phyloP scores from a whole-genome alignment of 2,113 vertebrate species.

The Myodes glareolus region DNA sequence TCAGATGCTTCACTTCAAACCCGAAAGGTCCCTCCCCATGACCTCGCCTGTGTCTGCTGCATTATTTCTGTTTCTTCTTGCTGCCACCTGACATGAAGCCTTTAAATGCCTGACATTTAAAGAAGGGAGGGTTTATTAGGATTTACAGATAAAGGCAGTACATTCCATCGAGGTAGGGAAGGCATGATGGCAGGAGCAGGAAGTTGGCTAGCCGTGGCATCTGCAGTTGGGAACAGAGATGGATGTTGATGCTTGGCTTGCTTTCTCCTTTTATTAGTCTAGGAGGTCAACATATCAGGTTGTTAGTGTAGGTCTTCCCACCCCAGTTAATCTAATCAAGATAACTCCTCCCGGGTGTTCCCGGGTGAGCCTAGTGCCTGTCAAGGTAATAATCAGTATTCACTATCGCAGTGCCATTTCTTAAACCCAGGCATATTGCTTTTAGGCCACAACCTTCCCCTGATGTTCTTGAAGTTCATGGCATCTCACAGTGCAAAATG shows the following conservation, averaged over 20 bases:
- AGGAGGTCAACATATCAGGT: neutral
- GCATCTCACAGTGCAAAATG: neutral
- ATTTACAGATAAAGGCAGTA: neutral
- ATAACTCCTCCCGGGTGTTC: neutral
- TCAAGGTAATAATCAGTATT: neutral
- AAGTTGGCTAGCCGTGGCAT: neutral
- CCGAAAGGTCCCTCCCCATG: neutral
- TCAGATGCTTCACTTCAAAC: slow-evolving; percentile 43
- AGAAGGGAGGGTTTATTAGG: neutral
- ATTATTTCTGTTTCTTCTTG: neutral
- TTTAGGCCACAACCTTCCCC: neutral
- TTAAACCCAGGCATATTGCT: neutral
- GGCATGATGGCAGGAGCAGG: neutral
- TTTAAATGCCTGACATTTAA: neutral
- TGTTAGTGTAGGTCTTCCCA: neutral
- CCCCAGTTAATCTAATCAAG: too few species aligned
- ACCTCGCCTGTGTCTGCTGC: neutral
- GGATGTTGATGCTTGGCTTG: neutral
- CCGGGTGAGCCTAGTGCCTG: neutral
- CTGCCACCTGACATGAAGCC: too few species aligned
- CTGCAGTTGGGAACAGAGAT: neutral
- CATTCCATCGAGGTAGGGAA: too few species aligned
- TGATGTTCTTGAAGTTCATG: neutral
- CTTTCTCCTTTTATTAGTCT: neutral
- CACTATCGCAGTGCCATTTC: neutral